phyloP scores from a whole-genome alignment of 2,797 vertebrate species.

The Poeciliopsis presidionis region DNA sequence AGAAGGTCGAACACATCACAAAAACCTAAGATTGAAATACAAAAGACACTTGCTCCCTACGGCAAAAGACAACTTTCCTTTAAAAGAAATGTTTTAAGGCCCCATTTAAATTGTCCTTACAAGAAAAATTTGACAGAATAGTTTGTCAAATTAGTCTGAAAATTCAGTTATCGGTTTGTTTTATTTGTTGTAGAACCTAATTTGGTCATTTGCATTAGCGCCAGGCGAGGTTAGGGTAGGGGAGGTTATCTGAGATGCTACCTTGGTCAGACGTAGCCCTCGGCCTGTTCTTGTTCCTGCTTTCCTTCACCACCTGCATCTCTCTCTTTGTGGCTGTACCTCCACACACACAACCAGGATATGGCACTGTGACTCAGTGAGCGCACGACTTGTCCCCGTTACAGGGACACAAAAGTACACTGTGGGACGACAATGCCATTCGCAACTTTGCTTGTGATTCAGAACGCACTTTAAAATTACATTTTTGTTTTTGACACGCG shows the following conservation, averaged over 20 bases:
- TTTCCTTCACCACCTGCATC: conserved; percentile 67
- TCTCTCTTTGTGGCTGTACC: conserved; percentile 45
- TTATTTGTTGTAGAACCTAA: conserved; percentile 21
- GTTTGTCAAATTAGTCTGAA: not conserved
- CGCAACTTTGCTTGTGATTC: conserved; percentile 27
- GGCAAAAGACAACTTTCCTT: not conserved
- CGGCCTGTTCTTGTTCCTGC: conserved; percentile 65
- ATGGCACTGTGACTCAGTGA: conserved; percentile 45
- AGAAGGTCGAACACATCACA: not conserved
- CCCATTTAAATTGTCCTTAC: not conserved
- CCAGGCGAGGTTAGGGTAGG: conserved; percentile 35
- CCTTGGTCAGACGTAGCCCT: conserved; percentile 73
- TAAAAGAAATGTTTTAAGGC: not conserved
- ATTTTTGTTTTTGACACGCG: not conserved
- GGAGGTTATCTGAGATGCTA: conserved; percentile 68
- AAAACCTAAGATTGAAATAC: not conserved
- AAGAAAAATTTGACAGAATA: not conserved
- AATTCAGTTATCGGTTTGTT: not conserved
- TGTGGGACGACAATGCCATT: conserved; percentile 9
- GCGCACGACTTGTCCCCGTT: conserved; percentile 61
- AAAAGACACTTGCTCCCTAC: not conserved
- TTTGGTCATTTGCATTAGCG: conserved; percentile 45
- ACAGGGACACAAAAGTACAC: conserved; percentile 46
- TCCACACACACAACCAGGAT: conserved; percentile 55
- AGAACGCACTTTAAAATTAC: conserved; percentile 4